Percentiles rank a stretch among this genome's conserved stretches.
Evolutionary conservation across 2,113 vertebrate genomes (phyloP).

Genomic region (human): DNA sequence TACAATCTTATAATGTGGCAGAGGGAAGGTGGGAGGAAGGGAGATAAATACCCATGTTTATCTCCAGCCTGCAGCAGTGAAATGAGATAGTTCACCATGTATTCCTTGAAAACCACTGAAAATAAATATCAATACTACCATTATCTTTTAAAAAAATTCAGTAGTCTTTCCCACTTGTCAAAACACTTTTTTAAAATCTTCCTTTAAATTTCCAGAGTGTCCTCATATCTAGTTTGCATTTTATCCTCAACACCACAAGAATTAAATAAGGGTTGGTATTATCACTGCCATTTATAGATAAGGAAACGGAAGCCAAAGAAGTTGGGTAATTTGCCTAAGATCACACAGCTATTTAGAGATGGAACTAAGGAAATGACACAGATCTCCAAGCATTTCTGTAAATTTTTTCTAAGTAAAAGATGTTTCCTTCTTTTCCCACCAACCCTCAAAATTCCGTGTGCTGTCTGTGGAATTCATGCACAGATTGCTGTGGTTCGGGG

Average conservation of each 20-base stretch:
- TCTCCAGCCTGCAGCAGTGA: neutral
- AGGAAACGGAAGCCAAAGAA: neutral
- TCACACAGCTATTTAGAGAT: neutral
- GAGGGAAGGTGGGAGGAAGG: neutral
- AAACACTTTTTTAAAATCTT: neutral
- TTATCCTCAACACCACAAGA: neutral
- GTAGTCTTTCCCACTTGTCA: neutral
- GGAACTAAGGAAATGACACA: neutral
- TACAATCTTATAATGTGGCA: neutral
- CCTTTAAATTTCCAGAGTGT: neutral
- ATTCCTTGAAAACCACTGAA: neutral
- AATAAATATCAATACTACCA: neutral
- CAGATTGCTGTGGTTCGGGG: neutral
- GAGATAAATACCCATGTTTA: neutral
- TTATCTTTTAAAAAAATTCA: neutral
- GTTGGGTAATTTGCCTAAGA: neutral
- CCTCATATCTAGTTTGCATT: neutral
- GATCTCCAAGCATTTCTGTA: neutral
- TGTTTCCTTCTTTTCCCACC: neutral
- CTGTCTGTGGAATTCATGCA: neutral
- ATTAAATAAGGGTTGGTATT: neutral
- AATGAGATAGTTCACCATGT: fast-evolving
- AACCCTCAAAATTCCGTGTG: neutral
- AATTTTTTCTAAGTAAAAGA: neutral
- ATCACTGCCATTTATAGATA: neutral